These are phyloP conservation scores for Orthosia cruda DNA, from an alignment of 2,888 invertebrate species.

Conservation along the genomic window DNA sequence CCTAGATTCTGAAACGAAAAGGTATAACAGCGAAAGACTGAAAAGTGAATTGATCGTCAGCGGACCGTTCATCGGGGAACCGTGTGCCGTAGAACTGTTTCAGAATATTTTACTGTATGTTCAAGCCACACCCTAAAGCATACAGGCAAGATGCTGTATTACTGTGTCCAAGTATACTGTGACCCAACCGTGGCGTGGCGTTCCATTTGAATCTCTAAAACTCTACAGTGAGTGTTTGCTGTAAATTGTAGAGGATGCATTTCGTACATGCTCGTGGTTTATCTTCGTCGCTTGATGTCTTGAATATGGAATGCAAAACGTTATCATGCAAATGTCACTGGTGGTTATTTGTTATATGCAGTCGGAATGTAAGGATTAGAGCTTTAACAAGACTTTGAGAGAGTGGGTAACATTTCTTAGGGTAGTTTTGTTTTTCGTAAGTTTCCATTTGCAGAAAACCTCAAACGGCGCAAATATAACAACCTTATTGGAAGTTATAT, in stretches of 20 bases:
- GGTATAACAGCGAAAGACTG: too few species aligned
- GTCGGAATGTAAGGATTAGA: constrained; percentile 15
- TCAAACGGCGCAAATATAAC: too few species aligned
- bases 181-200: constrained; percentile 60
- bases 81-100: too few species aligned
- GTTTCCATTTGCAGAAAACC: too few species aligned
- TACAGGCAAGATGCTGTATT: neutral
- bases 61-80: too few species aligned
- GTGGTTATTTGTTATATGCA: constrained; percentile 54
- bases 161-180: constrained; percentile 34
- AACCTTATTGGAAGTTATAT: too few species aligned
- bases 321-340: constrained; percentile 70
- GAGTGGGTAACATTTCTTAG: constrained; percentile 1
- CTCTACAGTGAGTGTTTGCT: constrained; percentile 73
- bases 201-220: constrained; percentile 74
- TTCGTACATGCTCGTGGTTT: constrained; percentile 74
- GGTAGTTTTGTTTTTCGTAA: neutral
- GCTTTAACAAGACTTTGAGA: constrained; percentile 18
- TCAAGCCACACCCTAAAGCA: too few species aligned
- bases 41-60: too few species aligned
- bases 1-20: too few species aligned
- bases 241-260: constrained; percentile 78
- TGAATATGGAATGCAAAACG: constrained; percentile 74
- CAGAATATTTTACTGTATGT: too few species aligned
- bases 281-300: constrained; percentile 74